Conservation (phyloP, 2,113 vertebrate genomes). For the Psittacula cyanocephala region DNA sequence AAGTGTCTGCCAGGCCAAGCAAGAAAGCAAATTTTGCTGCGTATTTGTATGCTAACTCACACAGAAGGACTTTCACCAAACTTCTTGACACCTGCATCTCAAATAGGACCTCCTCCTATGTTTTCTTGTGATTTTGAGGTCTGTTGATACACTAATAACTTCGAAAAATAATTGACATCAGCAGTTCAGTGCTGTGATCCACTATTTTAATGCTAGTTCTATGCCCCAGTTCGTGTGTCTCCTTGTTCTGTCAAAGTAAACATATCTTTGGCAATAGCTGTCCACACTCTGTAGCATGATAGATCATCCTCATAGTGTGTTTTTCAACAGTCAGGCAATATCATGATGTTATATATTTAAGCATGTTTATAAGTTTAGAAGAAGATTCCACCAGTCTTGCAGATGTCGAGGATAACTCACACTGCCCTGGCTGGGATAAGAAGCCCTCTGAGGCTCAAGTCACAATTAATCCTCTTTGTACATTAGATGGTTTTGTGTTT, state of each 20-base stretch:
- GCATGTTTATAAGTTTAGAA: not conserved
- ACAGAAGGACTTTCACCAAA: not conserved
- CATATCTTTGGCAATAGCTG: not conserved
- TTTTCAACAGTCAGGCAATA: conserved; percentile 2
- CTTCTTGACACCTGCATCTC: not conserved
- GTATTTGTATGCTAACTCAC: not conserved
- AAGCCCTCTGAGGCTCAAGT: not conserved
- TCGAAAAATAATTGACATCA: not conserved
- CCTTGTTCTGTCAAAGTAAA: not conserved
- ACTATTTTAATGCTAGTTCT: not conserved
- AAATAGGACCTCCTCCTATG: not conserved
- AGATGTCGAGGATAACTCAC: not conserved
- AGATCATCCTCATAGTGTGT: not conserved
- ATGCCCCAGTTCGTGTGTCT: not conserved
- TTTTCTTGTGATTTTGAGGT: not conserved
- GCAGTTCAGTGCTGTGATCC: not conserved
- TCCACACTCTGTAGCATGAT: not conserved
- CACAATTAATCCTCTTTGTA: conserved; percentile 50
- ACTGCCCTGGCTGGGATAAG: not conserved
- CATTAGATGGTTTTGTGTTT: conserved; percentile 49
- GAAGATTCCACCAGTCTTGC: conserved; percentile 14
- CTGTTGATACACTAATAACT: not conserved
- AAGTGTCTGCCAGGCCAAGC: not conserved
- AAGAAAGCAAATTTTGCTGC: not conserved
- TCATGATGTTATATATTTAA: not conserved